Conservation (phyloP, 1,140 invertebrate species). For the Heliconius congener region DNA sequence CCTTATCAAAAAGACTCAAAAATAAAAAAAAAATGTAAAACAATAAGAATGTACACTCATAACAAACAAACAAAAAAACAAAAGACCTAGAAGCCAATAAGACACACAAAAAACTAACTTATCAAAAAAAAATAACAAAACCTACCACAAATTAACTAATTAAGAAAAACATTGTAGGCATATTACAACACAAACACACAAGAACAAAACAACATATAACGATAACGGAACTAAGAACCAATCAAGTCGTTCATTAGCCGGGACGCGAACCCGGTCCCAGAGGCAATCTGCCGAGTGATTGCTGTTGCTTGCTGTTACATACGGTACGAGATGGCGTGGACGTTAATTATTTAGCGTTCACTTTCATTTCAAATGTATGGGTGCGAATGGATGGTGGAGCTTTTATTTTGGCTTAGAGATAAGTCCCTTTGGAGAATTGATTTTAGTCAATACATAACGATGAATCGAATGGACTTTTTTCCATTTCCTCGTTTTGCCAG, state of each 20-base stretch:
- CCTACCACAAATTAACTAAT: no score
- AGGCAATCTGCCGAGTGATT: conserved; percentile 6
- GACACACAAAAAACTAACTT: no score
- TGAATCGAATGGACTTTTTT: neutral
- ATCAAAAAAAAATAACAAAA: no score
- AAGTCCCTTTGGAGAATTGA: neutral
- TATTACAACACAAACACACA: neutral
- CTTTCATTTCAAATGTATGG: neutral
- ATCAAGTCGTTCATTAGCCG: conserved; percentile 6
- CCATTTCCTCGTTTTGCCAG: neutral
- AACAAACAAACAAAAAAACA: no score
- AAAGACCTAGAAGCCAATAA: no score
- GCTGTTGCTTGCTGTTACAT: neutral
- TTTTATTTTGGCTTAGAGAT: neutral
- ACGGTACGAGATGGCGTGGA: neutral
- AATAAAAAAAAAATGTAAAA: no score
- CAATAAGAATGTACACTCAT: no score
- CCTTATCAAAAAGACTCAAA: no score
- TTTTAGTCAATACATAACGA: neutral
- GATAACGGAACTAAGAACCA: neutral
- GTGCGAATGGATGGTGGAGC: neutral
- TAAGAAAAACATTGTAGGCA: neutral
- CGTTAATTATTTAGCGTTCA: conserved; percentile 10
- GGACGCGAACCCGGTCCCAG: conserved; percentile 4
- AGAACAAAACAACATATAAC: neutral